Percentiles rank a stretch among this genome's conserved stretches.
Conservation (phyloP, 2,888 invertebrate genomes). For the Drosophila barbarae region DNA sequence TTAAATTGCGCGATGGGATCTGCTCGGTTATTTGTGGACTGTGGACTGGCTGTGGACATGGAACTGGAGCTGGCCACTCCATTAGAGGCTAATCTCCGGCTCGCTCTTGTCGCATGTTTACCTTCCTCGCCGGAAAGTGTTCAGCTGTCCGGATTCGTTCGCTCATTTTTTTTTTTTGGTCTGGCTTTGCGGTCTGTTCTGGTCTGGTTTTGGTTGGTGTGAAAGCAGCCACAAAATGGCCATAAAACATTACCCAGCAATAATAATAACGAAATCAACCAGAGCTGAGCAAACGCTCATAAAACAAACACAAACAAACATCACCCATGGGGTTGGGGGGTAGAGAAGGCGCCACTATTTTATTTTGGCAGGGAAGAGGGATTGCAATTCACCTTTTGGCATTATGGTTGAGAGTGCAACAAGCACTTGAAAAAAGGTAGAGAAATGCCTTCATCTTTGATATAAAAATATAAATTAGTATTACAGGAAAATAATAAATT, state of each 20-base stretch:
- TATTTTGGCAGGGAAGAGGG: neutral
- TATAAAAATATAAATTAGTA: too few relatives aligned
- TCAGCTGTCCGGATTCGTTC: conserved; percentile 40
- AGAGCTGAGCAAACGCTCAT: conserved; percentile 52
- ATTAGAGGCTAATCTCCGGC: conserved; percentile 58
- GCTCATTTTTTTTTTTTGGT: neutral
- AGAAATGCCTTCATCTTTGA: too few relatives aligned
- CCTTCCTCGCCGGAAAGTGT: conserved; percentile 54
- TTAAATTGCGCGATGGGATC: conserved; percentile 20
- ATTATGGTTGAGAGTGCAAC: conserved; percentile 1
- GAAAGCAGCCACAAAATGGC: conserved; percentile 48
- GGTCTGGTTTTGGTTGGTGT: conserved; percentile 12
- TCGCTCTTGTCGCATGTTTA: conserved; percentile 22
- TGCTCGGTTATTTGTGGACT: conserved; percentile 15
- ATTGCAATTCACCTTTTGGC: conserved; percentile 14
- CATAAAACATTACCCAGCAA: conserved; percentile 57
- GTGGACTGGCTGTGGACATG: conserved; percentile 14
- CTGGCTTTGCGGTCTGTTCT: conserved; percentile 7
- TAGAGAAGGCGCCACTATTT: conserved; percentile 1
- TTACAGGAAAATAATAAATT: too few relatives aligned
- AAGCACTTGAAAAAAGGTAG: conserved; percentile 3
- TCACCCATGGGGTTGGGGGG: neutral
- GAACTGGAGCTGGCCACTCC: conserved; percentile 36
- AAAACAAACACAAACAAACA: conserved; percentile 57
- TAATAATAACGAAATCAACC: conserved; percentile 61